These are phyloP conservation scores for Poeciliopsis occidentalis DNA, from an alignment of 2,113 vertebrate genomes.

Conservation along the genomic window DNA sequence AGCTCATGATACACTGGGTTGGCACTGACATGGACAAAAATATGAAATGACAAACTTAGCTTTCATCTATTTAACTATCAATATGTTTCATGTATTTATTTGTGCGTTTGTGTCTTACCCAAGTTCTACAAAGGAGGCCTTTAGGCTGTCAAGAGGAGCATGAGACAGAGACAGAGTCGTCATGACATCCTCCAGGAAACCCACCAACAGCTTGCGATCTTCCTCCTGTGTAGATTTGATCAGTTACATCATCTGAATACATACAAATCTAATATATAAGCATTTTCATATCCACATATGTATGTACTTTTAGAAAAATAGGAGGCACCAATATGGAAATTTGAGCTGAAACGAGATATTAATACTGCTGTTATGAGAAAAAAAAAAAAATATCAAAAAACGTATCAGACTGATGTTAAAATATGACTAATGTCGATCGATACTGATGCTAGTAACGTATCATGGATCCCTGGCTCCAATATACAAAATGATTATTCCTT, in stretches of 20 bases:
- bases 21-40: constrained; percentile 80
- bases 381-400: no score
- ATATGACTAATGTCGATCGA: no score
- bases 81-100: neutral
- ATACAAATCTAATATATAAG: neutral
- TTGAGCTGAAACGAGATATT: no score
- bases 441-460: neutral
- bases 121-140: constrained; percentile 98
- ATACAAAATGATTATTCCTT: neutral
- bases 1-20: constrained; percentile 97
- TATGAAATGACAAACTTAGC: neutral
- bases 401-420: no score
- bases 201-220: constrained; percentile 95
- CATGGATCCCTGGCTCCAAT: neutral
- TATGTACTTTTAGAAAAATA: neutral
- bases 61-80: neutral
- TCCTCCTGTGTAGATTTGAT: constrained; percentile 84
- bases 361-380: no score
- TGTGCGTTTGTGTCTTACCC: constrained; percentile 80
- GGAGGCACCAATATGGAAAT: no score
- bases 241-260: no score
- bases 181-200: constrained; percentile 98
- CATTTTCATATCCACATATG: neutral
- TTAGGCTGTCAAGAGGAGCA: constrained; percentile 94
- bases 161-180: constrained; percentile 95